Base-by-base conservation (phyloP, 2,888 invertebrate species). In the Cheilosia vernalis region DNA sequence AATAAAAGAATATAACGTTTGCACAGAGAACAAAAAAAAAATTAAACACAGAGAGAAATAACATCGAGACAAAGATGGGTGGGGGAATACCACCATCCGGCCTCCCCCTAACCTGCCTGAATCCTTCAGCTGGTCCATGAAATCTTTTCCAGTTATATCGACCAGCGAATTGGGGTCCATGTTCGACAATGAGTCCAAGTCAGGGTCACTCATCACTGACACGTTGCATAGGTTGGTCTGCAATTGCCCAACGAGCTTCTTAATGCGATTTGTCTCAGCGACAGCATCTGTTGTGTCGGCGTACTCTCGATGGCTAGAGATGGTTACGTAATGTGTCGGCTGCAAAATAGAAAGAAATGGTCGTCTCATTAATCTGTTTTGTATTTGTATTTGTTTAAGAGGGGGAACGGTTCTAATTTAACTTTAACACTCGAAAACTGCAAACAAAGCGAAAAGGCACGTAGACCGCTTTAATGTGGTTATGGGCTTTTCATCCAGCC, bases 161-260 rank as follows among this genome's bases (percentile, higher is more conserved):
- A 96, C 95, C 89, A 97, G 93, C 87, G 96, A 96, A 87, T 97
- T 97, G 7, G 97, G 97, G 92, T 97, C 97, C 97, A 97, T 97
- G 90, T 97, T 97, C 81, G 97, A 96, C 53, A 97, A 93, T 24
- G 97, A 93, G 90, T 97, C 97, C 90, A 97, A 92, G 90, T 97
- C 97, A 87, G 96, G 95, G 83, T 96, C 97, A 83, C 96, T 96
- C 84, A 97, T 94, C 73, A 97, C 93, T 6, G 97, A 96, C 89
- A 97, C 96, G 91, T 97, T 96, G 89, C 96, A 96, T 49, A 97
- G 93, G 91, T 97, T 97, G 89, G 95, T 95, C 90, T 96, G 96
- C 79, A 96, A 93, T 88, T 96, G 94, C 40, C 95, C 95, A n/a
- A 96, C 96, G 58, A 96, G 92, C 88, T 94, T 95, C n/a, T 95